A percentile compares a stretch with the other conserved stretches of the same genome.
phyloP scores from a whole-genome alignment of 2,797 vertebrate species.

The Aphelocoma californica region DNA sequence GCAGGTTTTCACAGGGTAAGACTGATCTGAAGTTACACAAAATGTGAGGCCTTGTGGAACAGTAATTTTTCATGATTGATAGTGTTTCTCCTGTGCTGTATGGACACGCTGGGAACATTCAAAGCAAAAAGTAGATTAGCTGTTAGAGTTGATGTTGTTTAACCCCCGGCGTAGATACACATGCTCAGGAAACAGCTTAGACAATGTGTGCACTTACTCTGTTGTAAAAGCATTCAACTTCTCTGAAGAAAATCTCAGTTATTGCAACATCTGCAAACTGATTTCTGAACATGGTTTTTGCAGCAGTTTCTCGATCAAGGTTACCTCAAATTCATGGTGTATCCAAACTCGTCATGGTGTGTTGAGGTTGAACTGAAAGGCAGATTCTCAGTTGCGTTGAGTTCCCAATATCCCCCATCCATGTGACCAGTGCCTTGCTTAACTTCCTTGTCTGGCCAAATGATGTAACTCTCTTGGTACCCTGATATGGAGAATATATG shows the following conservation, averaged over 20 bases:
- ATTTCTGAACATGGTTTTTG: not conserved
- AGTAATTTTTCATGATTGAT: not conserved
- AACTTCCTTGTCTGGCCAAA: not conserved
- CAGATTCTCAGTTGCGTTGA: not conserved
- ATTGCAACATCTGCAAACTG: rapidly evolving
- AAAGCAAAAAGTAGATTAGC: rapidly evolving
- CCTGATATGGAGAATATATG: not conserved
- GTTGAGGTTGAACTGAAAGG: not conserved
- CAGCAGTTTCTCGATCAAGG: not conserved
- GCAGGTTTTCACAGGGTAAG: not conserved
- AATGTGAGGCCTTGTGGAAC: not conserved
- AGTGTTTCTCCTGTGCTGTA: not conserved
- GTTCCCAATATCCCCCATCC: not conserved
- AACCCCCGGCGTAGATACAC: not conserved
- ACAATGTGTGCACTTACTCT: not conserved
- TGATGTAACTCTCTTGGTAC: not conserved
- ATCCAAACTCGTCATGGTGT: not conserved
- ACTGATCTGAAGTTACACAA: not conserved
- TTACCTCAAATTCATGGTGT: not conserved
- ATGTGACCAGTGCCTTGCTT: not conserved
- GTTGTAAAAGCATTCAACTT: not conserved
- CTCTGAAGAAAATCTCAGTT: not conserved
- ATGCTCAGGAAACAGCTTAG: not conserved
- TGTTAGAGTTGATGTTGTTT: rapidly evolving
- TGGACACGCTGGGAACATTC: rapidly evolving